These are phyloP conservation scores for Thalpophila matura DNA, from an alignment of 2,888 invertebrate species.

Conservation along the genomic window DNA sequence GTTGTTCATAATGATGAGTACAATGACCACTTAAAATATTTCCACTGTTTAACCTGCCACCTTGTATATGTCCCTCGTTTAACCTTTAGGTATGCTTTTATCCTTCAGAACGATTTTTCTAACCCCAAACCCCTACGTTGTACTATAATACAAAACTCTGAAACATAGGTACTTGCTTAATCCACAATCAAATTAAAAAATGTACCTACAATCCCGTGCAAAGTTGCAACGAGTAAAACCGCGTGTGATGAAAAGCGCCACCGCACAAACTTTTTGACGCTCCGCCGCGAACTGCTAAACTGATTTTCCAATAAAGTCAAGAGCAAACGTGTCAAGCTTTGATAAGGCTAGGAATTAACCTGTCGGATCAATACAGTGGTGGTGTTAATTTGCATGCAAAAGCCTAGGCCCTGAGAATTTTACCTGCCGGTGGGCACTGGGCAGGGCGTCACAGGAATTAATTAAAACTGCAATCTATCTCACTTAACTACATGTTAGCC, in stretches of 20 bases:
- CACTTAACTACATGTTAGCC: conserved; percentile 68
- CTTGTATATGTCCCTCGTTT: too few relatives aligned
- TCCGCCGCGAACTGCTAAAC: conserved; percentile 3
- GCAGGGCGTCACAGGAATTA: conserved; percentile 68
- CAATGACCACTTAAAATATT: too few relatives aligned
- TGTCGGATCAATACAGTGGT: conserved; percentile 63
- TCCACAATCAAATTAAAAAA: too few relatives aligned
- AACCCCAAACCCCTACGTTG: too few relatives aligned
- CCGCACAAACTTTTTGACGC: conserved; percentile 5
- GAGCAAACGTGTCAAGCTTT: conserved; percentile 43
- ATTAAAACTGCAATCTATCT: conserved; percentile 80
- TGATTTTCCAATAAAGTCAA: conserved; percentile 25
- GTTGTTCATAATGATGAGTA: too few relatives aligned
- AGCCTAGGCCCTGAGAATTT: conserved; percentile 71
- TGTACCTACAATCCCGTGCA: too few relatives aligned
- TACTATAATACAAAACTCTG: too few relatives aligned
- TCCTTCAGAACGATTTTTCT: too few relatives aligned
- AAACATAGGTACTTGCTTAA: too few relatives aligned
- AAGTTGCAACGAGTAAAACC: too few relatives aligned
- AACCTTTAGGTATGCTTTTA: too few relatives aligned
- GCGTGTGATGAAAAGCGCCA: neutral
- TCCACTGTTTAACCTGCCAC: too few relatives aligned
- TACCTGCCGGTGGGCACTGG: conserved; percentile 61
- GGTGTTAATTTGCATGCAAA: conserved; percentile 76
- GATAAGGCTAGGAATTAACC: conserved; percentile 62